Evolutionary conservation across 2,113 vertebrate species (phyloP).

Genomic region (Jaculus jaculus): DNA sequence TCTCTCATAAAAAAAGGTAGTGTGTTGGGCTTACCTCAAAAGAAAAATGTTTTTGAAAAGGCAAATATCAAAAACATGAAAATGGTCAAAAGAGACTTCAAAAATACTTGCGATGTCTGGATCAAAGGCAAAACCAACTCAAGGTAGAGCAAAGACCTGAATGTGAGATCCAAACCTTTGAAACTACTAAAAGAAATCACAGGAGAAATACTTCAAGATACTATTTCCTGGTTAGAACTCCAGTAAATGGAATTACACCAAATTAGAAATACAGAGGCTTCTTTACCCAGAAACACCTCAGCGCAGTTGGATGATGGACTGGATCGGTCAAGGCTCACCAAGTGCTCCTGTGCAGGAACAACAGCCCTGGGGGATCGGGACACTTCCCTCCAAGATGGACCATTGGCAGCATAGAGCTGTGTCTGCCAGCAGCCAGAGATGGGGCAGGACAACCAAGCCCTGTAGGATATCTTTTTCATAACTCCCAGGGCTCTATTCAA

Average conservation of each 20-base stretch:
- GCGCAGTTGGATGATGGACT: too few relatives aligned
- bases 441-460: neutral
- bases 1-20: too few relatives aligned
- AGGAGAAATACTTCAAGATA: neutral
- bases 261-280: neutral
- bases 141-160: neutral
- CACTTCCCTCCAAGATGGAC: neutral
- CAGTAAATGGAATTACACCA: neutral
- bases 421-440: neutral
- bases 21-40: too few relatives aligned
- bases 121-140: neutral
- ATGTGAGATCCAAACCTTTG: neutral
- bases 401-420: neutral
- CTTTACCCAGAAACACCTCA: neutral
- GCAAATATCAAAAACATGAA: neutral
- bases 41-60: neutral
- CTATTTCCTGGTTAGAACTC: neutral
- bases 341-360: neutral
- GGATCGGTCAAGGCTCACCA: neutral
- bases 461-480: accelerated
- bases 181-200: neutral
- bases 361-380: neutral
- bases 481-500: neutral
- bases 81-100: neutral
- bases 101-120: neutral